Evolutionary conservation across 2,888 invertebrate genomes (phyloP).

Genomic region (Drosophila tripunctata): DNA sequence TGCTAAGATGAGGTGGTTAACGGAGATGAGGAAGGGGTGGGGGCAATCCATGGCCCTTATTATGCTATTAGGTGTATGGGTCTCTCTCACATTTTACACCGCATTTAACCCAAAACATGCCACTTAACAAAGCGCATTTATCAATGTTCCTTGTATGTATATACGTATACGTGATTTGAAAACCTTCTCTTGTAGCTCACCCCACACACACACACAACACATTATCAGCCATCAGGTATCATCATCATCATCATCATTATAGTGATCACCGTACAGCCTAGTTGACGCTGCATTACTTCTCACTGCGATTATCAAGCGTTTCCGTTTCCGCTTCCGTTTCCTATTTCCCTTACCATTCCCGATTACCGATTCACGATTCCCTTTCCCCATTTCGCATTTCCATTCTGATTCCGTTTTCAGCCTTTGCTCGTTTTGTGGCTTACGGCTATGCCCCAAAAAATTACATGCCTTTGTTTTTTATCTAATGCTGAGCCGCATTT

Average conservation of each 20-base stretch:
- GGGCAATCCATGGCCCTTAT: constrained; percentile 36
- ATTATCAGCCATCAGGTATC: constrained; percentile 55
- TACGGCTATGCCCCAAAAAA: constrained; percentile 63
- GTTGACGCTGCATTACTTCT: constrained; percentile 71
- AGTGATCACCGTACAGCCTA: constrained; percentile 37
- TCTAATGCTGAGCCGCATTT: constrained; percentile 62
- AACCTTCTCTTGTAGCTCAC: constrained; percentile 11
- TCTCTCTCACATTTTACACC: constrained; percentile 58
- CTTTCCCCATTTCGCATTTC: constrained; percentile 12
- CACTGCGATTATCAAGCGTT: constrained; percentile 71
- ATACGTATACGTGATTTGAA: constrained; percentile 68
- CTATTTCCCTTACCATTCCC: constrained; percentile 23
- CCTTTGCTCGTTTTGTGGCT: constrained; percentile 62
- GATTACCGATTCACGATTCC: constrained; percentile 36
- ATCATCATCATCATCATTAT: constrained; percentile 35
- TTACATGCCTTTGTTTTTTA: constrained; percentile 75
- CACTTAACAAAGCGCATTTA: constrained; percentile 66
- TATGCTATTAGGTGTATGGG: constrained; percentile 51
- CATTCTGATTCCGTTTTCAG: constrained; percentile 37
- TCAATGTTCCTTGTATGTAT: no score
- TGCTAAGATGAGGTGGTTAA: neutral
- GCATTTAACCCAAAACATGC: constrained; percentile 73
- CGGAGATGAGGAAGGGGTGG: neutral
- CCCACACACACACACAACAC: constrained; percentile 11
- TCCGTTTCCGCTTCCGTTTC: constrained; percentile 55